These are phyloP conservation scores for Andrena bucephala DNA, from an alignment of 2,888 invertebrate genomes.

Conservation along the genomic window DNA sequence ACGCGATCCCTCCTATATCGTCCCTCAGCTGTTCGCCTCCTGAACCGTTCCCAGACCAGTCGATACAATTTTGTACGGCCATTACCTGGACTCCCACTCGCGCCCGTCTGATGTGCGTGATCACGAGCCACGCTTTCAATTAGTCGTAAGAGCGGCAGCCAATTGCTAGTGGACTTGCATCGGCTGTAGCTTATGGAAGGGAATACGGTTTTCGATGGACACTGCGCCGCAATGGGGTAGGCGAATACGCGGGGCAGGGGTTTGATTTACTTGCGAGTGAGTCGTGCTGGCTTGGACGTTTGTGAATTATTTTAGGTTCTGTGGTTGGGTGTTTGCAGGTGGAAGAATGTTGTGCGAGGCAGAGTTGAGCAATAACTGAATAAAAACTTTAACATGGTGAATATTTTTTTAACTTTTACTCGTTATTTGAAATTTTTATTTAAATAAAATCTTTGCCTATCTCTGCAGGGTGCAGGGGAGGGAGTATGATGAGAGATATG, in stretches of 20 bases:
- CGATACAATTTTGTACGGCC: conserved; percentile 24
- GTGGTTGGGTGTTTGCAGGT: too few relatives aligned
- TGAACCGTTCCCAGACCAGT: conserved; percentile 6
- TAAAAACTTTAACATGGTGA: too few relatives aligned
- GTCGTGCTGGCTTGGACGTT: too few relatives aligned
- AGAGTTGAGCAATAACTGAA: too few relatives aligned
- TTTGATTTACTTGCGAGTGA: background rate
- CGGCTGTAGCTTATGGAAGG: background rate
- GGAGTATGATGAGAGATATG: too few relatives aligned
- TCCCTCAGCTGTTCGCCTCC: conserved; percentile 11
- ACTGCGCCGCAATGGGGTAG: background rate
- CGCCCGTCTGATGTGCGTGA: background rate
- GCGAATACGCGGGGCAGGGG: background rate
- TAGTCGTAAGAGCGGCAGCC: background rate
- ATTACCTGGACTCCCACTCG: background rate
- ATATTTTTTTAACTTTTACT: too few relatives aligned
- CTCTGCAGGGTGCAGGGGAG: too few relatives aligned
- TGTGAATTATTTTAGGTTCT: too few relatives aligned
- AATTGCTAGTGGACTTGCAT: background rate
- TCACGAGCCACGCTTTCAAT: background rate
- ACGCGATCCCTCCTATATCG: conserved; percentile 54
- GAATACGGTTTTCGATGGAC: background rate
- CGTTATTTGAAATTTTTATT: too few relatives aligned
- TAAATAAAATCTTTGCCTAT: too few relatives aligned
- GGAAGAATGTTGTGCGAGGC: too few relatives aligned